These are phyloP conservation scores for Peromyscus californicus DNA, from an alignment of 2,113 vertebrate genomes.

Conservation along the genomic window DNA sequence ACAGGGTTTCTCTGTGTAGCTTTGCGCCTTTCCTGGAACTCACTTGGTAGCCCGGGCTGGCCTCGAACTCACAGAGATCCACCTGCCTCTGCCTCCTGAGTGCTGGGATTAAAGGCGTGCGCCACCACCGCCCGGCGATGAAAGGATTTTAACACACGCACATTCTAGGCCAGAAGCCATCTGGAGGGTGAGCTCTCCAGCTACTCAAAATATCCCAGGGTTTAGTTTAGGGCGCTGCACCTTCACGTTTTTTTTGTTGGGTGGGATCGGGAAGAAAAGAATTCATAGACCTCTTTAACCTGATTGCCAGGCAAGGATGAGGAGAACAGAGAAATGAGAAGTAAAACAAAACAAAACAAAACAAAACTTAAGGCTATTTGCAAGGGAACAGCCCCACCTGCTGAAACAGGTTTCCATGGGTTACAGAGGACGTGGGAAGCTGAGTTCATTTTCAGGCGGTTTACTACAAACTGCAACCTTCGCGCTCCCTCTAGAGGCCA, in stretches of 20 bases:
- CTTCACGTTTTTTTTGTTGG: neutral
- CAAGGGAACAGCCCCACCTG: conserved; percentile 56
- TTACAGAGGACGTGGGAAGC: neutral
- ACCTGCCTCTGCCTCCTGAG: too few species aligned
- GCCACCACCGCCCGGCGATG: too few species aligned
- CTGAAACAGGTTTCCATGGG: conserved; percentile 12
- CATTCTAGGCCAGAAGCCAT: neutral
- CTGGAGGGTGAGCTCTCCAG: neutral
- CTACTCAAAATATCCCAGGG: neutral
- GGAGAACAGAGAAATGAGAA: too few species aligned
- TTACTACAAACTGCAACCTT: conserved; percentile 53
- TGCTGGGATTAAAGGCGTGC: too few species aligned
- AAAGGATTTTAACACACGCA: neutral
- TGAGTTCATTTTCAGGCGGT: neutral
- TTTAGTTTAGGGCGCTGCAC: neutral
- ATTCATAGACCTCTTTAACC: neutral
- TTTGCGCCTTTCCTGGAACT: too few species aligned
- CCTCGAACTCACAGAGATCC: too few species aligned
- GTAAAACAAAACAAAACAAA: neutral
- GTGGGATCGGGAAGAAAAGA: neutral
- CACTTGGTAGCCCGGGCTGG: too few species aligned
- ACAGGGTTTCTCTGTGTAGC: too few species aligned
- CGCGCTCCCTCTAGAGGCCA: conserved; percentile 76
- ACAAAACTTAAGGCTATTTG: neutral
- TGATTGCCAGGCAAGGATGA: neutral